A percentile compares a stretch with the other conserved stretches of the same genome.
Conservation (phyloP, 2,113 vertebrate genomes). For the Oostethus manadensis region DNA sequence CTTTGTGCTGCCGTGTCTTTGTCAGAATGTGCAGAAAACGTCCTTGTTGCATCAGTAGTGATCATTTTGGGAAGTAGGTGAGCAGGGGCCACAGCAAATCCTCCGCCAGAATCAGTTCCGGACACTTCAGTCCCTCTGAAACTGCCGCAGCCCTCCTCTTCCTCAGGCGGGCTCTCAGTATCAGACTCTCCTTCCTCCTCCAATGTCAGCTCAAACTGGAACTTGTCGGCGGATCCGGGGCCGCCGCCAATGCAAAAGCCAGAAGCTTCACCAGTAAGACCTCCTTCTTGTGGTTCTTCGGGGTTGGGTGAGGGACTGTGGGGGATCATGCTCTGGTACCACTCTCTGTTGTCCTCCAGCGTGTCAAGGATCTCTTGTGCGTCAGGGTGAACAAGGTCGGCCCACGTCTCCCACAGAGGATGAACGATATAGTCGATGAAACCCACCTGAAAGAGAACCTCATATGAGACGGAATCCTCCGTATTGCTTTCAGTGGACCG, state of each 20-base stretch:
- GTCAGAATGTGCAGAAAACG: constrained; percentile 58
- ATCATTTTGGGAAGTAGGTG: constrained; percentile 29
- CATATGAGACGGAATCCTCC: background rate
- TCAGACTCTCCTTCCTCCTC: constrained; percentile 78
- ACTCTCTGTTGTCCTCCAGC: constrained; percentile 88
- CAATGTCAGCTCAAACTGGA: constrained; percentile 81
- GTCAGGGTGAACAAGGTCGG: constrained; percentile 86
- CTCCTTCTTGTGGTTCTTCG: constrained; percentile 16
- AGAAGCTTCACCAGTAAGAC: constrained; percentile 36
- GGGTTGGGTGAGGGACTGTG: constrained; percentile 75
- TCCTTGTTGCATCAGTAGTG: constrained; percentile 45
- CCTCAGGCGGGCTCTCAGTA: constrained; percentile 66
- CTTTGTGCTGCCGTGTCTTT: constrained; percentile 54
- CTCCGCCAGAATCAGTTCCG: constrained; percentile 31
- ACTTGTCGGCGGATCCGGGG: constrained; percentile 65
- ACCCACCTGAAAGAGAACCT: constrained; percentile 72
- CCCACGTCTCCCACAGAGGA: constrained; percentile 92
- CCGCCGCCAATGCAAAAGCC: constrained; percentile 32
- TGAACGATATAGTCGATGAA: constrained; percentile 93
- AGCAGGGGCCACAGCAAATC: constrained; percentile 21
- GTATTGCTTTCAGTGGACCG: background rate
- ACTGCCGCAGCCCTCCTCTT: constrained; percentile 60
- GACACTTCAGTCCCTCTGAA: constrained; percentile 15
- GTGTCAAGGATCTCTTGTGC: constrained; percentile 89
- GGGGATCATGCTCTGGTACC: constrained; percentile 92